Percentiles rank a stretch among this genome's conserved stretches.
These are phyloP conservation scores for Ivindomyrus marchei DNA, from an alignment of 2,113 vertebrate genomes.

Conservation along the genomic window DNA sequence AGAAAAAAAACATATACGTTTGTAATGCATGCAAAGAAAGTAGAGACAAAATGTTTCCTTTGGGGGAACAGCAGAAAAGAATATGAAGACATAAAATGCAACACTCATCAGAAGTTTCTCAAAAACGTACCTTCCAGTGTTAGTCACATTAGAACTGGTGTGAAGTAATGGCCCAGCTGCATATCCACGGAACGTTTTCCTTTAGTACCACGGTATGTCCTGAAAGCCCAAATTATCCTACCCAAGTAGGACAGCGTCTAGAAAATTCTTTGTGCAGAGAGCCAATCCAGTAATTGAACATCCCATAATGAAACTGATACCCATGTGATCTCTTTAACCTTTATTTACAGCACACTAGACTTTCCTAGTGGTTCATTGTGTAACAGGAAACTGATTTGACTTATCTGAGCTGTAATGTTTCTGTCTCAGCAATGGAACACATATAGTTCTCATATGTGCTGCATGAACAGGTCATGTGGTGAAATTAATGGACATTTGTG, in stretches of 20 bases:
- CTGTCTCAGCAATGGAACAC: background rate
- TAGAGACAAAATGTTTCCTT: background rate
- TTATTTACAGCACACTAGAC: slow-evolving; percentile 24
- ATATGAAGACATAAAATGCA: background rate
- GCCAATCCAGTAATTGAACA: slow-evolving; percentile 14
- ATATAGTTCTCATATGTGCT: background rate
- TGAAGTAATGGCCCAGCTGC: background rate
- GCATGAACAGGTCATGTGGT: background rate
- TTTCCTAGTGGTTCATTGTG: background rate
- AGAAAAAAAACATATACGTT: background rate
- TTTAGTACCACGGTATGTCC: background rate
- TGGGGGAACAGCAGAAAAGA: background rate
- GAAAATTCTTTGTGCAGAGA: background rate
- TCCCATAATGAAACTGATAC: background rate
- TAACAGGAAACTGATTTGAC: background rate
- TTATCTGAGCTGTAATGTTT: background rate
- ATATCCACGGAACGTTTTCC: background rate
- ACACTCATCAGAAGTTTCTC: background rate
- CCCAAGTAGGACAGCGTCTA: background rate
- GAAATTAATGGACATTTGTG: background rate
- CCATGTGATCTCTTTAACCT: slow-evolving; percentile 18
- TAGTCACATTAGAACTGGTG: background rate
- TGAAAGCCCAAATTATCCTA: background rate
- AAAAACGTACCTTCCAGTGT: background rate
- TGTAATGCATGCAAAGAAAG: background rate